These are phyloP conservation scores for Brachionus koreanus DNA, from an alignment of 1,140 invertebrate genomes.

Conservation along the genomic window DNA sequence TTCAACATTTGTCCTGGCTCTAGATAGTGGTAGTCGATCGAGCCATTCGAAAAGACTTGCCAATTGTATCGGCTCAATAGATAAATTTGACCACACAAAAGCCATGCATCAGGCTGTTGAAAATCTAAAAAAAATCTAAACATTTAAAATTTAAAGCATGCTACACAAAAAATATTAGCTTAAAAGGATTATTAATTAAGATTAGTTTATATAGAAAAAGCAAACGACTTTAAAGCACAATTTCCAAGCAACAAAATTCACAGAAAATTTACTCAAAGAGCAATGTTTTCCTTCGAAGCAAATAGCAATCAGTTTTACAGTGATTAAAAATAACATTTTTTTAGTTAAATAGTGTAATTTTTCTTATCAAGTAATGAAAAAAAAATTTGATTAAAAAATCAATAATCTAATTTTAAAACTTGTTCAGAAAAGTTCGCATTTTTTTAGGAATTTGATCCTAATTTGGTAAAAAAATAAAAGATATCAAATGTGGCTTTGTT, in stretches of 20 bases:
- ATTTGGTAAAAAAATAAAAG: not conserved
- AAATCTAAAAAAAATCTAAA: not conserved
- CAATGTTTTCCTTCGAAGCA: constrained; percentile 1
- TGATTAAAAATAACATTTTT: constrained; percentile 13
- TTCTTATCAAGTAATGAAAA: not conserved
- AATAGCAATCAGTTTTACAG: not conserved
- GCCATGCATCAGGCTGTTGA: constrained; percentile 33
- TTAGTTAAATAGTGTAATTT: not conserved
- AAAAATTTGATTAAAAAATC: not conserved
- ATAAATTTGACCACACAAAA: constrained; percentile 8
- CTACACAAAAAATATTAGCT: not conserved
- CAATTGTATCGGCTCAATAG: not conserved
- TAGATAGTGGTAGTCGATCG: constrained; percentile 10
- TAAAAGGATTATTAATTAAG: constrained; percentile 15
- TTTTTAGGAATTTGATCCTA: not conserved
- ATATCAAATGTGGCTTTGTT: not conserved
- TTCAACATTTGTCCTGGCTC: constrained; percentile 23
- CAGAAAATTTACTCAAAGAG: constrained; percentile 4
- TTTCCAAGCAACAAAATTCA: constrained; percentile 42
- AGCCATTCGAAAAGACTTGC: constrained; percentile 37
- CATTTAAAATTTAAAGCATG: not conserved
- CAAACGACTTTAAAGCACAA: not conserved
- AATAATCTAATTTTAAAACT: not conserved
- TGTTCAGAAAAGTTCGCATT: not conserved
- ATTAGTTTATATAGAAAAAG: not conserved